These are phyloP conservation scores for Sphyrna mokarran DNA, from an alignment of 2,113 vertebrate species.

Conservation along the genomic window DNA sequence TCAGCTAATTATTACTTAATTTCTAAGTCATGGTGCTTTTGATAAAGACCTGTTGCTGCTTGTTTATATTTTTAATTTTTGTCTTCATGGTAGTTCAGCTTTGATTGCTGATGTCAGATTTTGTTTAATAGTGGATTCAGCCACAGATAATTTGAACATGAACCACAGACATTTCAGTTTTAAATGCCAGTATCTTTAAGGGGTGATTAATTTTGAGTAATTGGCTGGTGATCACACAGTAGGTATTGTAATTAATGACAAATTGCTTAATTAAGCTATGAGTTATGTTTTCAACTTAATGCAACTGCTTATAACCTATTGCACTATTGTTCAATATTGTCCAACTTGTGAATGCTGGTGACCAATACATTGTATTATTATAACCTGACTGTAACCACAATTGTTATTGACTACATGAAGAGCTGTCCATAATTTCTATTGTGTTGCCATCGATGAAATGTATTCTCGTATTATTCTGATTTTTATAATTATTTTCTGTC, in stretches of 20 bases:
- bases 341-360: background rate
- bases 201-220: background rate
- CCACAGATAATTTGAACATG: background rate
- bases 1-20: background rate
- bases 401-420: background rate
- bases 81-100: background rate
- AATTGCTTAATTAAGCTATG: background rate
- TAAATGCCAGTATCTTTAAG: background rate
- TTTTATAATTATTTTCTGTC: background rate
- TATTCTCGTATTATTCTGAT: background rate
- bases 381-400: background rate
- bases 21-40: background rate
- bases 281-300: conserved; percentile 19
- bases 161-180: background rate
- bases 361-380: background rate
- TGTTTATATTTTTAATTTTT: too few species aligned
- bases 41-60: background rate
- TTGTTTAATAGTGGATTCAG: background rate
- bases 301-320: conserved; percentile 8
- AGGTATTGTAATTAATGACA: background rate
- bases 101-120: background rate
- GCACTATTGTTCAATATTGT: background rate
- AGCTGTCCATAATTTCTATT: background rate
- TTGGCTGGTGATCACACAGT: background rate
- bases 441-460: background rate